Percentiles rank a stretch among this genome's conserved stretches.
Conservation (phyloP, 2,797 vertebrate species). For the Lophius americanus region DNA sequence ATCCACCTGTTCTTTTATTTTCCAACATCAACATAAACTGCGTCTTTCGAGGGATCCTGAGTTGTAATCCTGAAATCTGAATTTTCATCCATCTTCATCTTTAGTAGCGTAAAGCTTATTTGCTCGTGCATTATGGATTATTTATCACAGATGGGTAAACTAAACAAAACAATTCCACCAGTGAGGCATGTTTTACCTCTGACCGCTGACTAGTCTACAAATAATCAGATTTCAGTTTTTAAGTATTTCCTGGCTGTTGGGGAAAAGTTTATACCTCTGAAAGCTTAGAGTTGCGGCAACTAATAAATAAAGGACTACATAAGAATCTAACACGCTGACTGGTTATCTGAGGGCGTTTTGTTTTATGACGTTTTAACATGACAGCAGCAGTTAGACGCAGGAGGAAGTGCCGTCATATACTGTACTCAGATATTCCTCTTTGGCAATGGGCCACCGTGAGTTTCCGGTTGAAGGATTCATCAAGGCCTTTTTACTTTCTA, state of each 20-base stretch:
- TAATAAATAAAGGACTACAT: slow-evolving; percentile 12
- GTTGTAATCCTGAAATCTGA: too few relatives aligned
- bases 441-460: slow-evolving; percentile 25
- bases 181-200: background rate
- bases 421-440: background rate
- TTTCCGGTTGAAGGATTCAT: slow-evolving; percentile 33
- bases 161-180: too few relatives aligned
- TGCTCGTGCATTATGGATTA: background rate
- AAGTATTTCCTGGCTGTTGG: background rate
- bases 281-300: slow-evolving; percentile 1
- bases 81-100: too few relatives aligned
- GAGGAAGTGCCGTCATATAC: background rate
- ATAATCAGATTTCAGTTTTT: background rate
- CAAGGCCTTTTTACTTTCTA: slow-evolving; percentile 24
- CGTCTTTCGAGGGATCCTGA: too few relatives aligned
- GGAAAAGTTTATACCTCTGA: slow-evolving; percentile 8
- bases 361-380: slow-evolving; percentile 13
- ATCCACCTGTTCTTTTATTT: too few relatives aligned
- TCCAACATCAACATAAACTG: too few relatives aligned
- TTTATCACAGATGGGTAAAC: background rate
- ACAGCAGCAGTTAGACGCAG: background rate
- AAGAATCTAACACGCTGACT: background rate
- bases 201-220: background rate
- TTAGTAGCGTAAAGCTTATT: too few relatives aligned
- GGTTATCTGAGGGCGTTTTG: slow-evolving; percentile 3